Percentiles rank a stretch among this genome's conserved stretches.
Conservation (phyloP, 2,888 invertebrate genomes). For the Eupsilia transversa region DNA sequence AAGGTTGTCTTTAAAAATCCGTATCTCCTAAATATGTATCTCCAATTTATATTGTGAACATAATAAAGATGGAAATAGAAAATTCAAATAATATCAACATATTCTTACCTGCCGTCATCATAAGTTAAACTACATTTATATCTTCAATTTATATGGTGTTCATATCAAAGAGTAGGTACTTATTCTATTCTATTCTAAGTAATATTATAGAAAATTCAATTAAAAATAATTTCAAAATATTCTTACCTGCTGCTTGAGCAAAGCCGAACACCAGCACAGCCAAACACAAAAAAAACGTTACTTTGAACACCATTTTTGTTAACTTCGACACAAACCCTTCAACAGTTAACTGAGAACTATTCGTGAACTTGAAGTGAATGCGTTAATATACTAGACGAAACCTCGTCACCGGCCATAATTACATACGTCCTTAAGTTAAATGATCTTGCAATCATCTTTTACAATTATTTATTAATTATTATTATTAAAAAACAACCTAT, state of each 20-base stretch:
- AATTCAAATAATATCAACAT: too few species aligned
- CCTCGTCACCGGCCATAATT: conserved; percentile 39
- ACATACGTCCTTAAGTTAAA: conserved; percentile 26
- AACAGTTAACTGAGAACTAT: conserved; percentile 26
- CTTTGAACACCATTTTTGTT: conserved; percentile 42
- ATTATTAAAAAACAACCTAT: conserved; percentile 5
- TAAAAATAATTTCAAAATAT: background rate
- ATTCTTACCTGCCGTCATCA: too few species aligned
- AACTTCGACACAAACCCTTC: conserved; percentile 19
- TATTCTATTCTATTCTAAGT: too few species aligned
- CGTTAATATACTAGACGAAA: conserved; percentile 51
- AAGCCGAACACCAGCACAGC: conserved; percentile 34
- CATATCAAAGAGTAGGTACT: too few species aligned
- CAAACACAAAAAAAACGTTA: conserved; percentile 18
- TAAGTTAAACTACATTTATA: too few species aligned
- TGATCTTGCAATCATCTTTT: conserved; percentile 10
- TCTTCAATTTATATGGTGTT: too few species aligned
- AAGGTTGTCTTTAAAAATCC: too few species aligned
- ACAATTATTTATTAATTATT: too few species aligned
- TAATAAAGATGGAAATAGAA: too few species aligned
- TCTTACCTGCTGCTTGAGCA: conserved; percentile 47
- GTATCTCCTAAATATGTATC: too few species aligned
- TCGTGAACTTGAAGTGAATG: conserved; percentile 33
- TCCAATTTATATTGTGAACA: too few species aligned
- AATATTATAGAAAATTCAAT: background rate